A percentile compares a stretch with the other conserved stretches of the same genome.
Conservation (phyloP, 1,140 invertebrate genomes). For the Patella vulgata region DNA sequence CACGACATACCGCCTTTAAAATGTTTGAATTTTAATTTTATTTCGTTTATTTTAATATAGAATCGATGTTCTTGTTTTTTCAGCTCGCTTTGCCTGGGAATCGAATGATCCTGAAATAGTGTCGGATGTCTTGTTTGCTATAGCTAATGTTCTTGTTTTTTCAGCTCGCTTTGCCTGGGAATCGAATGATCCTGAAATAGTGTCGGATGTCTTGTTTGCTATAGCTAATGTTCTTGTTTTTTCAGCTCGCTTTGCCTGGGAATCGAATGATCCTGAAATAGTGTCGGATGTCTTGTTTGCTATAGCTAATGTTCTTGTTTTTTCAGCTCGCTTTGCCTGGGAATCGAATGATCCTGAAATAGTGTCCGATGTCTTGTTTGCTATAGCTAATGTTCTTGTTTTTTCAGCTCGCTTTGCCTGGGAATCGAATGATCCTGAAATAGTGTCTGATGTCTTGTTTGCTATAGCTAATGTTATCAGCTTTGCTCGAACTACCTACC, state of each 20-base stretch:
- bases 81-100: slow-evolving; percentile 66
- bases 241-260: slow-evolving; percentile 65
- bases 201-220: slow-evolving; percentile 65
- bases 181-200: slow-evolving; percentile 65
- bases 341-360: slow-evolving; percentile 65
- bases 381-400: slow-evolving; percentile 23
- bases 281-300: slow-evolving; percentile 66
- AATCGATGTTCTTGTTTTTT: slow-evolving; percentile 8
- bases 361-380: slow-evolving; percentile 66
- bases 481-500: slow-evolving; percentile 65
- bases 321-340: slow-evolving; percentile 65
- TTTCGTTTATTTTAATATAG: too few relatives aligned
- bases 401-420: slow-evolving; percentile 64
- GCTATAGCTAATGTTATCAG: slow-evolving; percentile 66
- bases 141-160: slow-evolving; percentile 4
- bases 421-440: slow-evolving; percentile 65
- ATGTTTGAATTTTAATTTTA: too few relatives aligned
- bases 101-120: slow-evolving; percentile 66
- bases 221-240: slow-evolving; percentile 12
- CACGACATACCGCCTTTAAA: too few relatives aligned
- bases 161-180: slow-evolving; percentile 66
- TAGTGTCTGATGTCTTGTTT: slow-evolving; percentile 66
- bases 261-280: slow-evolving; percentile 65
- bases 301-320: slow-evolving; percentile 9
- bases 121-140: slow-evolving; percentile 65